A percentile compares a stretch with the other conserved stretches of the same genome.
Evolutionary conservation across 2,888 invertebrate genomes (phyloP).

Genomic region (Lomographa bimaculata): DNA sequence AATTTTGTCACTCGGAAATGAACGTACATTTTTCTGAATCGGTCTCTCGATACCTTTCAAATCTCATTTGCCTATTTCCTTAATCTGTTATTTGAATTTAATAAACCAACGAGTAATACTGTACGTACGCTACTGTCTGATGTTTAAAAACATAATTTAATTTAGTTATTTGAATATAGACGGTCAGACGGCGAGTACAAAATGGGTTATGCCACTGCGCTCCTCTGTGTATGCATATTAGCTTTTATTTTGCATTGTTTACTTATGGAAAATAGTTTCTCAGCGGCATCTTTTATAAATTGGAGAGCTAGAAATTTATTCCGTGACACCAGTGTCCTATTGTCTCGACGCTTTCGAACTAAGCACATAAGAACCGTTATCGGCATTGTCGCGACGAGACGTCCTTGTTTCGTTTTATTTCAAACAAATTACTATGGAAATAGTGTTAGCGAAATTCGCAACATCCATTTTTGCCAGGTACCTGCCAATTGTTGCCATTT

Average conservation of each 20-base stretch:
- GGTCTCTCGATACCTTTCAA: conserved; percentile 18
- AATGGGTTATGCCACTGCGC: too few relatives aligned
- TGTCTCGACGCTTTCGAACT: conserved; percentile 35
- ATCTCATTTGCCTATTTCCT: conserved; percentile 22
- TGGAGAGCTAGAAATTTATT: conserved; percentile 39
- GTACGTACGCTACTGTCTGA: too few relatives aligned
- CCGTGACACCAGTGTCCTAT: conserved; percentile 34
- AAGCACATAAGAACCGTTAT: conserved; percentile 35
- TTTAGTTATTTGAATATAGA: too few relatives aligned
- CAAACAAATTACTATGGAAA: conserved; percentile 29
- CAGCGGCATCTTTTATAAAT: conserved; percentile 32
- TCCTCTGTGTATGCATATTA: neutral
- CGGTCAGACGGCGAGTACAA: too few relatives aligned
- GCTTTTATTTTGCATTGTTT: conserved; percentile 5
- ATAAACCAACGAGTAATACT: conserved; percentile 18
- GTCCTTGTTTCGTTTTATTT: conserved; percentile 31
- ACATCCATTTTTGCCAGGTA: conserved; percentile 29
- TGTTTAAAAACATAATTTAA: too few relatives aligned
- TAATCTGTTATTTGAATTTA: conserved; percentile 15
- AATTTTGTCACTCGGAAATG: conserved; percentile 30
- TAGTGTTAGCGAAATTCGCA: conserved; percentile 34
- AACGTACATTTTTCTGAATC: conserved; percentile 30
- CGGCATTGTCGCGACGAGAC: conserved; percentile 31
- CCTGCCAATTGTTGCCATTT: conserved; percentile 28
- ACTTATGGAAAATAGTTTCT: conserved; percentile 19